Evolutionary conservation across 1,140 invertebrate species (phyloP).

Genomic region (Drosophila pectinifera): DNA sequence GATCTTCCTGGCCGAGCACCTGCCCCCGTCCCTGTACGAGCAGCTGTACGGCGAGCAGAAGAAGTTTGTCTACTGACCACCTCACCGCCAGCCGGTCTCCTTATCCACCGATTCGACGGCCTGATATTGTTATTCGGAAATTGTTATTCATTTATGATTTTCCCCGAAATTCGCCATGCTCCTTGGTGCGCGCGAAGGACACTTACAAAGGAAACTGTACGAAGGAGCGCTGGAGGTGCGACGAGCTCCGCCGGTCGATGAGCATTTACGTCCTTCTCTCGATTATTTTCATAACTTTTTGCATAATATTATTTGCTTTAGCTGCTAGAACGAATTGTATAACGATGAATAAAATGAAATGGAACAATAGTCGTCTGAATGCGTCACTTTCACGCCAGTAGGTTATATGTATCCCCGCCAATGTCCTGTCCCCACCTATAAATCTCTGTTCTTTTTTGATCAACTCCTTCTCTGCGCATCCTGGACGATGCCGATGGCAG

Average conservation of each 20-base stretch:
- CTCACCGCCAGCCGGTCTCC: not conserved
- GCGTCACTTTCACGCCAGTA: not conserved
- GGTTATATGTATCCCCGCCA: not conserved
- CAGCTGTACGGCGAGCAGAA: slow-evolving; percentile 85
- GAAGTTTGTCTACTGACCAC: slow-evolving; percentile 69
- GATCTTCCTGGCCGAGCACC: slow-evolving; percentile 91
- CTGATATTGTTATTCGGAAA: slow-evolving; percentile 47
- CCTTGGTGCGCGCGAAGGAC: slow-evolving; percentile 50
- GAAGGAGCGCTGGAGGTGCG: slow-evolving; percentile 9
- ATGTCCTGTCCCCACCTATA: too few species aligned
- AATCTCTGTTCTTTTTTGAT: too few species aligned
- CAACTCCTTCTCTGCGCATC: not conserved
- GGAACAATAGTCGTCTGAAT: slow-evolving; percentile 26
- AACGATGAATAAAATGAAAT: slow-evolving; percentile 75
- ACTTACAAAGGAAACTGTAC: slow-evolving; percentile 51
- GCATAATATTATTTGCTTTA: slow-evolving; percentile 59
- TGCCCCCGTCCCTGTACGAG: slow-evolving; percentile 91
- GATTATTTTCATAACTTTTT: slow-evolving; percentile 28
- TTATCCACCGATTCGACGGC: not conserved
- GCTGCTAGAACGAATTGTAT: slow-evolving; percentile 76
- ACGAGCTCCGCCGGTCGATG: slow-evolving; percentile 48
- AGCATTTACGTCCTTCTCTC: slow-evolving; percentile 58
- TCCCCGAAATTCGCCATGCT: slow-evolving; percentile 21
- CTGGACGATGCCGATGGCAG: too few species aligned
- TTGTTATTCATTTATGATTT: slow-evolving; percentile 60